Evolutionary conservation across 2,113 vertebrate genomes (phyloP).

Genomic region (Odocoileus virginianus): DNA sequence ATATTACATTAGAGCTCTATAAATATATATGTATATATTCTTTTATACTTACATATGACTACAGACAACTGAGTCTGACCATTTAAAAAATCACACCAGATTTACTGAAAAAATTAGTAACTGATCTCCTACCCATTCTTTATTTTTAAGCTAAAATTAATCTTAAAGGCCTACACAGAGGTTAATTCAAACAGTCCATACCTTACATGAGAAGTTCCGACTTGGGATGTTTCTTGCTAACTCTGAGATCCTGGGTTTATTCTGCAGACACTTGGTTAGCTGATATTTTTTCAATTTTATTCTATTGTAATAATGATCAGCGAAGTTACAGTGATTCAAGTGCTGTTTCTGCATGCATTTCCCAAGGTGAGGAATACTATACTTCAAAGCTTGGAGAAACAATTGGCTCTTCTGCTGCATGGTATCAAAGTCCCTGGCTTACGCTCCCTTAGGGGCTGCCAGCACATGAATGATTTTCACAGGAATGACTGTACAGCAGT

Average conservation of each 20-base stretch:
- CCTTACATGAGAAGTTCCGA: conserved; percentile 77
- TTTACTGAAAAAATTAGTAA: conserved; percentile 23
- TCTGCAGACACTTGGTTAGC: conserved; percentile 60
- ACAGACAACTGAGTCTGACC: neutral
- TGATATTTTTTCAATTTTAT: conserved; percentile 62
- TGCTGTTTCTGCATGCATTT: conserved; percentile 57
- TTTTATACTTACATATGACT: conserved; percentile 30
- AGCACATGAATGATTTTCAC: neutral
- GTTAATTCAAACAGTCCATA: conserved; percentile 71
- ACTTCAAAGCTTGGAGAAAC: conserved; percentile 66
- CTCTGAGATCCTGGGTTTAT: conserved; percentile 43
- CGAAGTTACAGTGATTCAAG: conserved; percentile 55
- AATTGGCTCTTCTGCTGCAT: conserved; percentile 56
- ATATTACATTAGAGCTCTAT: neutral
- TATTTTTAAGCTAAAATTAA: conserved; percentile 37
- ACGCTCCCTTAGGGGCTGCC: conserved; percentile 12
- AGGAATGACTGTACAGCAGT: neutral
- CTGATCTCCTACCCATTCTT: neutral
- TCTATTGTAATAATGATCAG: conserved; percentile 56
- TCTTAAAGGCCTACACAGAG: conserved; percentile 56
- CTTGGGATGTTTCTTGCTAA: conserved; percentile 67
- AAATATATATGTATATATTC: neutral
- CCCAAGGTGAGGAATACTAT: conserved; percentile 58
- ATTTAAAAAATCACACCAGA: conserved; percentile 39
- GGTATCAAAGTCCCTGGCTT: conserved; percentile 27